Base-by-base conservation (phyloP, 2,888 invertebrate species). In the Parasteatoda lunata region DNA sequence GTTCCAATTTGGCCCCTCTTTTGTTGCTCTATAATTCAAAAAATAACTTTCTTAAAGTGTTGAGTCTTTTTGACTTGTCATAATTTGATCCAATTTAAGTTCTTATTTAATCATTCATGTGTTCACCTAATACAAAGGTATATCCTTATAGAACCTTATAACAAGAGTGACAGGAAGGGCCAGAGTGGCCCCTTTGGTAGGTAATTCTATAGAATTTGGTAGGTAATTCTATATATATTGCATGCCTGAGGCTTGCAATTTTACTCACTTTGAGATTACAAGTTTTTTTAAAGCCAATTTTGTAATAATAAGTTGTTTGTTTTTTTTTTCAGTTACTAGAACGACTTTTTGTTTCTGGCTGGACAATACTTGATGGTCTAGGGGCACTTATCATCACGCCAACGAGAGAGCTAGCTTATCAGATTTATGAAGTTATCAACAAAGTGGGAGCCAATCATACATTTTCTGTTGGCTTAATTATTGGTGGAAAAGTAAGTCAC, bases 361-460 rank as follows among this genome's bases (percentile, higher is more conserved):
- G 98, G 98, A 95, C 96, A 3, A 93, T 94, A 81, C 91, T 95
- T 30, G 98, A 98, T 93, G 98, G 98, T 3, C 93, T 98, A 0
- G 98, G 98, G 0, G 98, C 97, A 6, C 92, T 99, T 15, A 96
- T 99, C 9, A 98, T 99, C 89, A 97, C 98, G 4, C 99, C 99
- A 0, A 99, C 98, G 0, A 93, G 99, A 90, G 99, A 99, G 92
- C 93, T 99, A 54, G 98, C 99, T 0, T 97, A 97, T 91, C 99
- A 99, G 92, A 99, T 97, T 90, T 99, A 97, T 93, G 97, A 98
- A 92, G 96, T 96, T 0, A 92, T 99, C 48, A 94, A 95, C 88
- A 96, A 96, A 92, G 93, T 99, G 77, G 99, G 99, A 1, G 92
- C 93, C 69, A 93, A 95, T 89, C 99, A 99, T 93, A 97, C 98